Conservation (phyloP, 2,113 vertebrate species). For the Donacobius atricapilla region DNA sequence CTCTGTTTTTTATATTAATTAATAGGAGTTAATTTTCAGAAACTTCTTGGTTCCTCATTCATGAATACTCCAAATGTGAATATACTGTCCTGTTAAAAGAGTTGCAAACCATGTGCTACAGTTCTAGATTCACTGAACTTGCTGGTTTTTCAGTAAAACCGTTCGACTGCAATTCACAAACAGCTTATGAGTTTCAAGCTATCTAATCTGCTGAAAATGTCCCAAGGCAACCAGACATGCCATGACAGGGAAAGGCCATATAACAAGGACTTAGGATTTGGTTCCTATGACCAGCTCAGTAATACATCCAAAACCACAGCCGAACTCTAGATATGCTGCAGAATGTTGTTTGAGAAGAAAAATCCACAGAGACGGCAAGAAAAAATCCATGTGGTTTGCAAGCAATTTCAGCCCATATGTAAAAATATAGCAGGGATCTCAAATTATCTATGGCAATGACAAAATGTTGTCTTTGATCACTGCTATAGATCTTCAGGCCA, state of each 20-base stretch:
- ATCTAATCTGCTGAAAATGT: background rate
- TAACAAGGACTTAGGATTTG: background rate
- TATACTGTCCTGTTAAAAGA: background rate
- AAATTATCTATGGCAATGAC: background rate
- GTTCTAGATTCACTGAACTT: background rate
- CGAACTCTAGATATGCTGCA: background rate
- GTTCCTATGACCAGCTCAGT: background rate
- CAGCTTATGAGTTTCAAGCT: background rate
- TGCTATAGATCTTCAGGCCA: background rate
- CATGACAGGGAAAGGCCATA: background rate
- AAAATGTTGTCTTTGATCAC: background rate
- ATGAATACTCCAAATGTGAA: background rate
- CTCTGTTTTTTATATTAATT: background rate
- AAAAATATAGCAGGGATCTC: background rate
- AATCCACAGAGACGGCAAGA: background rate
- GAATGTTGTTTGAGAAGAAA: background rate
- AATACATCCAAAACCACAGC: background rate
- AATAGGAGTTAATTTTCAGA: background rate
- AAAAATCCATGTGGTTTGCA: background rate
- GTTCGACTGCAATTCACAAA: background rate
- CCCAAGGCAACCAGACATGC: background rate
- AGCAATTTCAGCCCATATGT: background rate
- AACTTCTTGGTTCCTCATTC: background rate
- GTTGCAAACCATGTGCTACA: background rate
- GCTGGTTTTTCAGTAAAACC: background rate